Evolutionary conservation across 2,797 vertebrate species (phyloP).

Genomic region (Fundulus diaphanus): DNA sequence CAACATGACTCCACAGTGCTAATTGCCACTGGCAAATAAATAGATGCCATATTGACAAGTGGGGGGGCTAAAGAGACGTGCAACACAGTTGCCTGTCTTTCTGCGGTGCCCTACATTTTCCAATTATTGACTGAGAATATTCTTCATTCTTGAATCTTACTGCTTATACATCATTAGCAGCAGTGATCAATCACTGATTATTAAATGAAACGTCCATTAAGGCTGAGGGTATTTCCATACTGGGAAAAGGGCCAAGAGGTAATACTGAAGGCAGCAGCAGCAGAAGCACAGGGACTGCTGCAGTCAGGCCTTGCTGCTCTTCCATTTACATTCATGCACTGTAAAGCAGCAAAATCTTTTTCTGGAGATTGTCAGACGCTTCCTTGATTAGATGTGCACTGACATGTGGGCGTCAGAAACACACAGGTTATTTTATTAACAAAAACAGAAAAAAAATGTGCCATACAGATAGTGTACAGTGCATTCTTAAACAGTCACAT

Average conservation of each 20-base stretch:
- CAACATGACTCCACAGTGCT: conserved; percentile 49
- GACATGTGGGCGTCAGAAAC: background rate
- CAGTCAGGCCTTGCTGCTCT: conserved; percentile 22
- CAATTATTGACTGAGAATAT: conserved; percentile 73
- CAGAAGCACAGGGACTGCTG: conserved; percentile 7
- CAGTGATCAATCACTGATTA: conserved; percentile 78
- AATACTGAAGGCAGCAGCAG: conserved; percentile 35
- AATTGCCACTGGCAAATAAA: conserved; percentile 70
- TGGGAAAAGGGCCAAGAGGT: conserved; percentile 61
- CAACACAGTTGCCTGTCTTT: conserved; percentile 36
- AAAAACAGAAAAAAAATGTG: background rate
- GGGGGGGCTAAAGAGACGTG: conserved; percentile 60
- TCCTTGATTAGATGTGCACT: background rate
- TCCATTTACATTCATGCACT: conserved; percentile 35
- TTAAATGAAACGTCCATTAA: conserved; percentile 79
- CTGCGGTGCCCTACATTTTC: conserved; percentile 46
- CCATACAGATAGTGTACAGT: no score
- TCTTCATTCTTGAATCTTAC: conserved; percentile 55
- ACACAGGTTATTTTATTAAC: background rate
- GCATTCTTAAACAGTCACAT: background rate
- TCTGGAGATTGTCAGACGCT: background rate
- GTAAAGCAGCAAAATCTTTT: background rate
- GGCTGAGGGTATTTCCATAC: conserved; percentile 70
- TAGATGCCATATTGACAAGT: conserved; percentile 71
- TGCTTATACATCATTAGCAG: conserved; percentile 76